These are phyloP conservation scores for Cebidichthys violaceus DNA, from an alignment of 2,113 vertebrate species.

Conservation along the genomic window DNA sequence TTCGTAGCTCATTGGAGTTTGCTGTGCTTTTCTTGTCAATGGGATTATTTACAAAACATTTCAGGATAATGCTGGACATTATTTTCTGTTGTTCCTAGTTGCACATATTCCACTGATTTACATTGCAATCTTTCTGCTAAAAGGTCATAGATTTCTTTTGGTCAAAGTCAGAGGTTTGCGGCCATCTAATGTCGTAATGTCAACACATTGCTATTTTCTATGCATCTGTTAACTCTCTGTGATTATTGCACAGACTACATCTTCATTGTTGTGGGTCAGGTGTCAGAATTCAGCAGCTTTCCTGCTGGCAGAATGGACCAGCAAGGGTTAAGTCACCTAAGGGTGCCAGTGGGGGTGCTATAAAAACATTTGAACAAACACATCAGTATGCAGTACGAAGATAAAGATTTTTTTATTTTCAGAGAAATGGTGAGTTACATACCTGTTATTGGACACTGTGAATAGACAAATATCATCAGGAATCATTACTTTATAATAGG, in stretches of 20 bases:
- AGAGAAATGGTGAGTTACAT: not conserved
- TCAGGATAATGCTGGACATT: not conserved
- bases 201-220: not conserved
- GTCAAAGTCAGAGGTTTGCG: not conserved
- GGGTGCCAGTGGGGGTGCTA: not conserved
- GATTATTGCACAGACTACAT: not conserved
- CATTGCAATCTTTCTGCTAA: not conserved
- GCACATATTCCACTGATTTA: not conserved
- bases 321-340: not conserved
- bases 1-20: not conserved
- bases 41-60: not conserved
- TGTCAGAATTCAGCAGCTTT: slow-evolving; percentile 8
- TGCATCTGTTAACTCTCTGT: not conserved
- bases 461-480: not conserved
- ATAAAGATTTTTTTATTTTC: not conserved
- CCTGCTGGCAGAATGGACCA: not conserved
- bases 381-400: not conserved
- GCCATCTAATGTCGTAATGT: not conserved
- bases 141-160: not conserved
- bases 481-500: not conserved
- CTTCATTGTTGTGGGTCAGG: slow-evolving; percentile 16
- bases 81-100: too few relatives aligned
- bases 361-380: not conserved
- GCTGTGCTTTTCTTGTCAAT: not conserved
- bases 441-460: not conserved